These are phyloP conservation scores for Todiramphus chloris DNA, from an alignment of 2,113 vertebrate genomes.

Conservation along the genomic window DNA sequence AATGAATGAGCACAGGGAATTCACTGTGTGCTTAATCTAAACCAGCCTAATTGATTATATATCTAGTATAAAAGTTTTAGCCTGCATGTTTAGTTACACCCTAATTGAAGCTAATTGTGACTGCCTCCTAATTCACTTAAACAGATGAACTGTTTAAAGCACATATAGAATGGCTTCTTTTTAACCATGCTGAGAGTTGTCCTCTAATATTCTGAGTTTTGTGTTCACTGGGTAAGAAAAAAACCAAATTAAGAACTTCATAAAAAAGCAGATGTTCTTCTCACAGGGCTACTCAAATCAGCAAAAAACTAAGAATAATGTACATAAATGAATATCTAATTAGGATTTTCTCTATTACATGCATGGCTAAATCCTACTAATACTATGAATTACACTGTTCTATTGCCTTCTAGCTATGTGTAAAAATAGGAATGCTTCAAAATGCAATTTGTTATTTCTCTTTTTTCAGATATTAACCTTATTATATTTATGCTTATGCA, in stretches of 20 bases:
- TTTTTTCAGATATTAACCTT: neutral
- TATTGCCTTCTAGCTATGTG: neutral
- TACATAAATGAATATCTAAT: neutral
- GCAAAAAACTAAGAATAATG: neutral
- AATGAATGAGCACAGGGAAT: neutral
- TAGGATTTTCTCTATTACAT: neutral
- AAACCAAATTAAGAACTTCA: neutral
- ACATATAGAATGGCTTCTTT: neutral
- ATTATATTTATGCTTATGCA: neutral
- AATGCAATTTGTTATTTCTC: neutral
- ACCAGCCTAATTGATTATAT: conserved; percentile 26
- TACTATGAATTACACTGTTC: neutral
- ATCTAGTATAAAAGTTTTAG: conserved; percentile 38
- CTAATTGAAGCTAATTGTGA: neutral
- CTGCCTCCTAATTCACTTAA: neutral
- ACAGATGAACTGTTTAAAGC: neutral
- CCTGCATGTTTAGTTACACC: neutral
- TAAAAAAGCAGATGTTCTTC: neutral
- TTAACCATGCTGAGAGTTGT: neutral
- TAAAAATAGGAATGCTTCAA: neutral
- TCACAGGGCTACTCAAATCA: neutral
- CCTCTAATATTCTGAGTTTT: neutral
- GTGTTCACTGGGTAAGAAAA: neutral
- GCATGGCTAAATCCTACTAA: neutral
- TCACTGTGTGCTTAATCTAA: conserved; percentile 22